phyloP scores from a whole-genome alignment of 2,797 vertebrate species.

The Micromesistius poutassou region DNA sequence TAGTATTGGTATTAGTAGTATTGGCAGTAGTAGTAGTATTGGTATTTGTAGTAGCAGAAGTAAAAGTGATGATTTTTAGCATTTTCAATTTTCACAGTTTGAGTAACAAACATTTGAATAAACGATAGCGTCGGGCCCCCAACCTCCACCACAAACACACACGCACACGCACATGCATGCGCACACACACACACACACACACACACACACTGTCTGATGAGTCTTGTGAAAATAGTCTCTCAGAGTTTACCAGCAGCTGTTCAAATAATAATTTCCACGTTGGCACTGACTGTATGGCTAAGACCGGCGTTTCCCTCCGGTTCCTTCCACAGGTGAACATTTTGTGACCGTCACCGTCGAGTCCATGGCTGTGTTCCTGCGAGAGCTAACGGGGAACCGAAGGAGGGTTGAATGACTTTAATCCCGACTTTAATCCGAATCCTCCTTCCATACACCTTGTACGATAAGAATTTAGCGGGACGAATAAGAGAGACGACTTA shows the following conservation, averaged over 20 bases:
- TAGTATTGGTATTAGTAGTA: too few species aligned
- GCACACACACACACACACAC: constrained; percentile 33
- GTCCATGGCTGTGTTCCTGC: background rate
- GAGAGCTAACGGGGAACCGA: background rate
- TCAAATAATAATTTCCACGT: constrained; percentile 64
- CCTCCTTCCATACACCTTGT: too few species aligned
- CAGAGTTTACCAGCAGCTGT: constrained; percentile 63
- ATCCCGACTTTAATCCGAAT: too few species aligned
- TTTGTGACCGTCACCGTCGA: background rate
- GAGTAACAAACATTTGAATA: too few species aligned
- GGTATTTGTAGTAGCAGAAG: too few species aligned
- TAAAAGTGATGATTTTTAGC: too few species aligned
- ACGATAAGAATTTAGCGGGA: too few species aligned
- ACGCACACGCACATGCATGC: background rate
- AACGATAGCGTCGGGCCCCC: too few species aligned
- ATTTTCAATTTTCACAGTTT: too few species aligned
- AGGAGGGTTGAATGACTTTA: too few species aligned
- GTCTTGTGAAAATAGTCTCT: constrained; percentile 67
- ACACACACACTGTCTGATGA: constrained; percentile 43
- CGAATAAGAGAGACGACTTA: too few species aligned
- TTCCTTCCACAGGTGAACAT: background rate
- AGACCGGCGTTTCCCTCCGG: background rate
- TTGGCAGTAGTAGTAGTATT: too few species aligned
- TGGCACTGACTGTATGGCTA: constrained; percentile 31
- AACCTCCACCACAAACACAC: background rate